Conservation (phyloP, 2,888 invertebrate species). For the Colletes collaris region DNA sequence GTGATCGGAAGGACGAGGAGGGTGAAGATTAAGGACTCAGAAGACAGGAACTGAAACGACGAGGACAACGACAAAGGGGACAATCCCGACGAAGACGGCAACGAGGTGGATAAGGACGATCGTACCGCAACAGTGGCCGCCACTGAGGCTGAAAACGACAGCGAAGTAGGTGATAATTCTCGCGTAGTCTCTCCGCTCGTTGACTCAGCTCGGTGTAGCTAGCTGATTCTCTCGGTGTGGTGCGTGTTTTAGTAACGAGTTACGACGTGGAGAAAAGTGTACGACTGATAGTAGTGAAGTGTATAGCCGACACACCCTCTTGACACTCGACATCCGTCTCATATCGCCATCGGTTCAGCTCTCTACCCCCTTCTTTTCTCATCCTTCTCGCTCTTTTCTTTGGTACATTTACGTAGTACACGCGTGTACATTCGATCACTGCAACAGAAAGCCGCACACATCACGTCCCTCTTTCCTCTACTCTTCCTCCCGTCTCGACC, state of each 20-base stretch:
- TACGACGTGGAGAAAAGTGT: constrained; percentile 64
- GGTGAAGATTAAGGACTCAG: constrained; percentile 10
- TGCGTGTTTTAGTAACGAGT: constrained; percentile 62
- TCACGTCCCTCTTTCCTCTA: constrained; percentile 18
- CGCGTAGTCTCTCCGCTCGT: constrained; percentile 56
- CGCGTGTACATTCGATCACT: constrained; percentile 55
- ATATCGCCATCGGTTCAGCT: constrained; percentile 67
- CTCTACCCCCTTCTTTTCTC: constrained; percentile 56
- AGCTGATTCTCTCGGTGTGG: constrained; percentile 61
- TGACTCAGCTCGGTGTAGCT: constrained; percentile 61
- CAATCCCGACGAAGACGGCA: constrained; percentile 42
- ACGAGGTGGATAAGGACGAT: constrained; percentile 54
- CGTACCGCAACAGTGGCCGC: constrained; percentile 58
- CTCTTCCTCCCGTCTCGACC: constrained; percentile 32
- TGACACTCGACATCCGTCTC: constrained; percentile 76
- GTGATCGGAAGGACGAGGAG: constrained; percentile 22
- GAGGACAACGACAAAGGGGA: constrained; percentile 54
- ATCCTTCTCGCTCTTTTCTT: constrained; percentile 42
- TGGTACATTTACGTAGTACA: constrained; percentile 48
- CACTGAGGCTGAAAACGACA: constrained; percentile 57
- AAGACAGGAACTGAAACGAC: constrained; percentile 30
- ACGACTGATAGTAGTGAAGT: constrained; percentile 66
- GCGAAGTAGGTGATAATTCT: constrained; percentile 62
- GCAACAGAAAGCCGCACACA: constrained; percentile 57
- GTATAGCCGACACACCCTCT: constrained; percentile 77